Percentiles rank a stretch among this genome's conserved stretches.
These are phyloP conservation scores for Brevimyrus niger DNA, from an alignment of 2,113 vertebrate genomes.

Conservation along the genomic window DNA sequence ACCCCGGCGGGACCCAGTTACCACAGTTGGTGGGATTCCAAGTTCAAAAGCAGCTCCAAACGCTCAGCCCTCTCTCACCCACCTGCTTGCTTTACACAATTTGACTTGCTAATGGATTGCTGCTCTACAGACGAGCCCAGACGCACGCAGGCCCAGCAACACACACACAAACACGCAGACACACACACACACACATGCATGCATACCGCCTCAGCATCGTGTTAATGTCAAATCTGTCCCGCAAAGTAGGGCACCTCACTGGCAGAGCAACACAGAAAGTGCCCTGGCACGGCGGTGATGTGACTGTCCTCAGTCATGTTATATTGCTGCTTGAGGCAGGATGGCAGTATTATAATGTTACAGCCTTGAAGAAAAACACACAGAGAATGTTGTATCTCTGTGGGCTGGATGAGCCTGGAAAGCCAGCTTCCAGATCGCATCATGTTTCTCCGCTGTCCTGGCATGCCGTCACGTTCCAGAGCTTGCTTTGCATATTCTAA, in stretches of 20 bases:
- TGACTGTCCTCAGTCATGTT: background rate
- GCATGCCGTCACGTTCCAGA: background rate
- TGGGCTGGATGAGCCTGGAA: background rate
- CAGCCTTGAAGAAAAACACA: background rate
- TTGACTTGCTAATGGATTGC: conserved; percentile 30
- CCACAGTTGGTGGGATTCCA: conserved; percentile 20
- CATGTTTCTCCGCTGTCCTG: background rate
- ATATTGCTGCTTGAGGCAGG: background rate
- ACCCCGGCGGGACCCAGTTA: background rate
- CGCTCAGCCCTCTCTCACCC: conserved; percentile 15
- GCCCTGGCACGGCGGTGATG: background rate
- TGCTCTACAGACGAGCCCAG: background rate
- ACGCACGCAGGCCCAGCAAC: conserved; percentile 10
- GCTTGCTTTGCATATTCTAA: conserved; percentile 14
- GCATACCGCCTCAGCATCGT: background rate
- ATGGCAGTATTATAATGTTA: background rate
- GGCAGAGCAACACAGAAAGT: background rate
- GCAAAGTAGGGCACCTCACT: background rate
- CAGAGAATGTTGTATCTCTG: background rate
- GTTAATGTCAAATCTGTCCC: background rate
- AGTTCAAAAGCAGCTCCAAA: conserved; percentile 21
- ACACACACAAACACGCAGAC: background rate
- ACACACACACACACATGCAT: conserved; percentile 2
- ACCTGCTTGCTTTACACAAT: conserved; percentile 26
- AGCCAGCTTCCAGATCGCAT: background rate